These are phyloP conservation scores for Cuniculus paca DNA, from an alignment of 2,797 vertebrate species.

Conservation along the genomic window DNA sequence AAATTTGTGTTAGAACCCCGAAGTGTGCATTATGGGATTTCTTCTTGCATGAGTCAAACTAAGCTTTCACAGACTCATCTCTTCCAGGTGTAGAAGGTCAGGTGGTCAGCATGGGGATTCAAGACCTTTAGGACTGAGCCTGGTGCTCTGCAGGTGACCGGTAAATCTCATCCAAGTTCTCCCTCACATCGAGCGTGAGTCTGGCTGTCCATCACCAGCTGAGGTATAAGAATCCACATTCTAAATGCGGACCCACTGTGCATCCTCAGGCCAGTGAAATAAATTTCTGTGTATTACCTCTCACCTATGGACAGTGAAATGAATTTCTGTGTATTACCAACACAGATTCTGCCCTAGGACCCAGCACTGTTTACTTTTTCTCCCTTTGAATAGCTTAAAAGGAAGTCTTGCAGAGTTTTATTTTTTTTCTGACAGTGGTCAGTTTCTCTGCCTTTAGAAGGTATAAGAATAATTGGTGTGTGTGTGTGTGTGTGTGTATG, in stretches of 20 bases:
- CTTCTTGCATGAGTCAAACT: neutral
- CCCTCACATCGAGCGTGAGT: neutral
- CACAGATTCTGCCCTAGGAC: neutral
- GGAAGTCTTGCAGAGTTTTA: neutral
- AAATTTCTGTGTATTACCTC: neutral
- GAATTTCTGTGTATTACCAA: neutral
- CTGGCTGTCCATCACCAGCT: neutral
- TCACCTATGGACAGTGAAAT: neutral
- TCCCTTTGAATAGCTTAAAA: neutral
- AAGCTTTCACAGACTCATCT: neutral
- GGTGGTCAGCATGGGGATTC: neutral
- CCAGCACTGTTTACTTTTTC: neutral
- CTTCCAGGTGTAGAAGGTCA: neutral
- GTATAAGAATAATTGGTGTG: neutral
- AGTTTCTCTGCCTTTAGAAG: neutral
- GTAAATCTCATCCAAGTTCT: neutral
- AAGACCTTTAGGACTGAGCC: neutral
- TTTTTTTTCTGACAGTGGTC: conserved; percentile 36
- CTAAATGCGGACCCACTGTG: neutral
- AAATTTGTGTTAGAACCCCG: neutral
- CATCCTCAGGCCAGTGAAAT: neutral
- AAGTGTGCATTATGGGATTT: neutral
- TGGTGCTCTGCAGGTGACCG: neutral
- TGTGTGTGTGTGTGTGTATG: neutral
- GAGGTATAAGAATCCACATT: neutral